These are phyloP conservation scores for Tenualosa thibaudeaui DNA, from an alignment of 2,797 vertebrate genomes.

Conservation along the genomic window DNA sequence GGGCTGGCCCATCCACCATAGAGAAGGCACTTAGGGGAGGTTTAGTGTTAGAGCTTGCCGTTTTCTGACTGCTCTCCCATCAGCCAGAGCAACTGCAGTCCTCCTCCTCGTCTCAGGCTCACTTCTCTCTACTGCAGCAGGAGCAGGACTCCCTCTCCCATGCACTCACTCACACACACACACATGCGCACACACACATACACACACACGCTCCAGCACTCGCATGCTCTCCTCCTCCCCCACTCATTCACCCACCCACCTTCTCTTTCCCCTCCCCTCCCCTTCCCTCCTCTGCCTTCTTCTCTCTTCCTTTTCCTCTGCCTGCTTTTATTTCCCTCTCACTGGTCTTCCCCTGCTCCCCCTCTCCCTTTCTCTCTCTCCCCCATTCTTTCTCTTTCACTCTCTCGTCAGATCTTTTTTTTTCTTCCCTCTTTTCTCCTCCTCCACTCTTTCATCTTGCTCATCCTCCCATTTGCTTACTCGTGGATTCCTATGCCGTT, in stretches of 20 bases:
- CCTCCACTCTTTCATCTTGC: conserved; percentile 40
- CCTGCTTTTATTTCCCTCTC: conserved; percentile 67
- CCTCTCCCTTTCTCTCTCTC: conserved; percentile 36
- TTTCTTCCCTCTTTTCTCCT: conserved; percentile 33
- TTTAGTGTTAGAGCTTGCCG: not conserved
- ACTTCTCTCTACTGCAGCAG: not conserved
- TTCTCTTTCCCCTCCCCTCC: conserved; percentile 69
- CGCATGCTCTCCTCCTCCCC: conserved; percentile 31
- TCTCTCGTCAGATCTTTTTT: conserved; percentile 45
- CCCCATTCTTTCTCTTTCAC: conserved; percentile 51
- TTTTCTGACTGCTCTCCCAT: conserved; percentile 63
- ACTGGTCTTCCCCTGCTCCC: conserved; percentile 55
- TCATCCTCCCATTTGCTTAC: conserved; percentile 26
- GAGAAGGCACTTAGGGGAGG: conserved; percentile 11
- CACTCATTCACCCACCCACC: conserved; percentile 57
- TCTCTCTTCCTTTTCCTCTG: conserved; percentile 60
- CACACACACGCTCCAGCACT: conserved; percentile 48
- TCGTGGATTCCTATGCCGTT: conserved; percentile 66
- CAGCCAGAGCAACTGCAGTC: conserved; percentile 77
- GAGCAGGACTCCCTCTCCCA: conserved; percentile 22
- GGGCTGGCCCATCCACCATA: conserved; percentile 17
- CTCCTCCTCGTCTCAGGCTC: conserved; percentile 59
- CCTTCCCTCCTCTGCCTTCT: conserved; percentile 62
- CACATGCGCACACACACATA: conserved; percentile 47
- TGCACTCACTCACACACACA: conserved; percentile 32